Evolutionary conservation across 1,140 invertebrate genomes (phyloP).

Genomic region (Micrasema longulum): DNA sequence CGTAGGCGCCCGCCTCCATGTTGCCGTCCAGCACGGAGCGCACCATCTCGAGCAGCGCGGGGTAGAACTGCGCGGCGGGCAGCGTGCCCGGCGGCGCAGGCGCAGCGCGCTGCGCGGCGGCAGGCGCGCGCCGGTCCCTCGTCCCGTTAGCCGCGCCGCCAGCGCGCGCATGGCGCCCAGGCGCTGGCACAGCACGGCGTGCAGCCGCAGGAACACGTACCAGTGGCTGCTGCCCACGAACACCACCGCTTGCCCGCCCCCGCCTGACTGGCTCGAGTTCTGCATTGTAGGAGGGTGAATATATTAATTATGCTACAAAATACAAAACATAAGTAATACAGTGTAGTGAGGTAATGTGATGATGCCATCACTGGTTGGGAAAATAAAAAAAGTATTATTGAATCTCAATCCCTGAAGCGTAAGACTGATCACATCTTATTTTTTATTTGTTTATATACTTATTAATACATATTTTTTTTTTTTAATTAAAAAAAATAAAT

Average conservation of each 20-base stretch:
- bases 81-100: conserved; percentile 86
- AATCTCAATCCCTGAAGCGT: no score
- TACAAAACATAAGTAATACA: no score
- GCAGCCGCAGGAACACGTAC: conserved; percentile 95
- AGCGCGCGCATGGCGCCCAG: conserved; percentile 86
- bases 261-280: conserved; percentile 44
- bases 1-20: conserved; percentile 90
- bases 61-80: conserved; percentile 80
- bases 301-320: no score
- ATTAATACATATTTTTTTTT: no score
- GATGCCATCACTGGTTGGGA: no score
- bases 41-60: conserved; percentile 93
- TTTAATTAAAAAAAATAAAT: no score
- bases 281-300: no score
- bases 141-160: conserved; percentile 77
- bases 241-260: conserved; percentile 58
- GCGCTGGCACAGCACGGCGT: conserved; percentile 94
- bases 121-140: conserved; percentile 80
- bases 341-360: no score
- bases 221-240: conserved; percentile 92
- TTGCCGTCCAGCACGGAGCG: conserved; percentile 96
- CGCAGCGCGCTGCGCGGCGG: conserved; percentile 84
- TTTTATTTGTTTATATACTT: no score
- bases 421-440: no score
- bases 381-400: no score